Evolutionary conservation across 2,797 vertebrate genomes (phyloP), one percentile per base, ranked within the genome.

Genomic region (Thripadectes ignobilis): DNA sequence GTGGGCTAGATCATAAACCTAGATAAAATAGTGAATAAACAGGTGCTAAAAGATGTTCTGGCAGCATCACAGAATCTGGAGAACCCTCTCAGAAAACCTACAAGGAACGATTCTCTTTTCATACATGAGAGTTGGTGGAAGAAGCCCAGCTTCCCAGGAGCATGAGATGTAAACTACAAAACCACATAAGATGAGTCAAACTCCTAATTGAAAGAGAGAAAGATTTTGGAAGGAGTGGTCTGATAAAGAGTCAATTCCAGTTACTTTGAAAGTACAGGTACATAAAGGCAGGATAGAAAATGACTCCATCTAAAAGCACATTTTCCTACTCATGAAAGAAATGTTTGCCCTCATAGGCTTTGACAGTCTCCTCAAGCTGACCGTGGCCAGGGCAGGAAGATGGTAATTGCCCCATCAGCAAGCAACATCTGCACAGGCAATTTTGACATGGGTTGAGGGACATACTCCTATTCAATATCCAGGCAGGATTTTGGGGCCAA

Each of bases 281-380:
- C 0, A 0, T 43, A 57, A 78, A 89, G 38, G 17, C 12, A 24
- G 17, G n/a, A 22, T 24, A 34, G 55, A 55, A 76, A 85, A 73
- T 30, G 0, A 57, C 29, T 52, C 23, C 21, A 20, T 13, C 36
- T 39, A 41, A 72, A 76, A 80, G 29, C 1, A 1, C 0, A 1
- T 62, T 78, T 73, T 11, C 3, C 16, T 51, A 19, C 19, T 38
- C 34, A 18, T 20, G 32, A 38, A 7, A 68, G 32, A 68, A 74
- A 57, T 21, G 4, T 18, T 48, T 83, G 23, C 32, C 34, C 57
- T 75, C 2, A 0, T 4, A 75, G n/a, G 29, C 24, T 83, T 86
- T 80, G 59, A 49, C 3, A 1, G 10, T 65, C 48, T 65, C 38
- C 51, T 84, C 1, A 2, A 39, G 36, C 46, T 22, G 27, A 34